Base-by-base conservation (phyloP, 2,888 invertebrate species). In the Elgonia sp. region DNA sequence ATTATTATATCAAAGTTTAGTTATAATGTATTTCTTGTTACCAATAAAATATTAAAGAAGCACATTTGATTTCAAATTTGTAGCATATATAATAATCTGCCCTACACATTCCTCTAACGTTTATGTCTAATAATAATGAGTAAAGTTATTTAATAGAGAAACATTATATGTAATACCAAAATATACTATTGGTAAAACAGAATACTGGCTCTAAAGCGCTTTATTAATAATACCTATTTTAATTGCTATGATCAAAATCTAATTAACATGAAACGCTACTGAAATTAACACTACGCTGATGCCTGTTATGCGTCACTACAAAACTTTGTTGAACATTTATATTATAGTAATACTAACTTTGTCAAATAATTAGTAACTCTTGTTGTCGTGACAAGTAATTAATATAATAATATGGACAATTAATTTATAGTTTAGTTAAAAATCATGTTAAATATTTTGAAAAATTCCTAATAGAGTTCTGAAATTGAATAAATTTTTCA, bases 231-330 rank as follows among this genome's bases (percentile, higher is more conserved):
- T 40, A 53, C 37, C 63, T 81, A 72, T 69, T 50, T 57, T 60
- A 70, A 60, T 53, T 39, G 37, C 62, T 72, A 72, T 62, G 4
- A 81, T 72, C 7, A 72, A 72, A 21, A 63, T 73, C 82, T 81
- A 81, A 81, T 62, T 55, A 73, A 73, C 46, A 82, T 82, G 39
- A 18, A 73, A 65, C 6, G 42, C 81, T 81, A 81, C 50, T 50
- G 42, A 72, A 63, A 62, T 72, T 50, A 81, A 72, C 14, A 63
- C 81, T 81, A 81, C 63, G 12, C 9, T 70, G 29, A 55, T 60
- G 18, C 40, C 57, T 79, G 29, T 67, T 79, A 2, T 57, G 53
- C 60, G 1, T 53, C 46, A 57, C 57, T 69, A 57, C 79, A 20
- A 57, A 29, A 46, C 40, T 18, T 69, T 67, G 7, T 42, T 77